Conservation (phyloP, 2,888 invertebrate genomes). For the Cyclophora albipunctata region DNA sequence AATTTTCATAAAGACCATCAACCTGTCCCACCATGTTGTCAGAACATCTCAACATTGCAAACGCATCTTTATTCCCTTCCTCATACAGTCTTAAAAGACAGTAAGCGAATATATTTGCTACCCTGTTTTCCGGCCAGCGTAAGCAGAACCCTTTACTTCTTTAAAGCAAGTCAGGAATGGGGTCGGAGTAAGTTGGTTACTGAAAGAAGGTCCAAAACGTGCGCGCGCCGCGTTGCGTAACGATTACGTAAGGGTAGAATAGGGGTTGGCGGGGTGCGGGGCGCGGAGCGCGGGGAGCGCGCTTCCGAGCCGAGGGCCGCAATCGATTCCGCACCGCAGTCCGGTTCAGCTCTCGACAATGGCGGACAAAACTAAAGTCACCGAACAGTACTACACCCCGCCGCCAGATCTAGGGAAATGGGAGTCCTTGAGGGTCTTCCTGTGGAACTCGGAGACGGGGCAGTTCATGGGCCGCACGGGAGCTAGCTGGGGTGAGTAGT, state of each 20-base stretch:
- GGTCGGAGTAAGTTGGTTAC: constrained; percentile 27
- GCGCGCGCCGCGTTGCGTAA: constrained; percentile 69
- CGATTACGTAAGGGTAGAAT: constrained; percentile 61
- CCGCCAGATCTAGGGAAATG: constrained; percentile 89
- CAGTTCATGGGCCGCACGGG: constrained; percentile 94
- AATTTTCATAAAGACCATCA: constrained; percentile 35
- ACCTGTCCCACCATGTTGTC: constrained; percentile 15
- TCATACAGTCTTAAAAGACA: constrained; percentile 3
- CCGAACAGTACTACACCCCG: constrained; percentile 85
- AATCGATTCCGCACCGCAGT: constrained; percentile 69
- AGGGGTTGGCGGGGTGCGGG: constrained; percentile 38
- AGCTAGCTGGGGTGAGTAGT: constrained; percentile 93
- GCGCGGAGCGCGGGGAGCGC: constrained; percentile 26
- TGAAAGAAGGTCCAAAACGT: constrained; percentile 41
- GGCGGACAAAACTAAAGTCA: constrained; percentile 84
- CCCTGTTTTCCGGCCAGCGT: constrained; percentile 24
- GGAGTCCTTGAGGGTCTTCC: constrained; percentile 88
- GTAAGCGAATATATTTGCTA: constrained; percentile 23
- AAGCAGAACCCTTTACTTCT: constrained; percentile 15
- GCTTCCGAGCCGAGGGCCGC: constrained; percentile 50
- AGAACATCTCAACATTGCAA: constrained; percentile 6
- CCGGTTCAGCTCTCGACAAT: constrained; percentile 70
- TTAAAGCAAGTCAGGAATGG: background rate
- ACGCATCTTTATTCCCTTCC: constrained; percentile 9
- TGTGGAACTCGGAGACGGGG: constrained; percentile 94